Conservation (phyloP, 2,888 invertebrate genomes). For the Minunthozetes semirufus region DNA sequence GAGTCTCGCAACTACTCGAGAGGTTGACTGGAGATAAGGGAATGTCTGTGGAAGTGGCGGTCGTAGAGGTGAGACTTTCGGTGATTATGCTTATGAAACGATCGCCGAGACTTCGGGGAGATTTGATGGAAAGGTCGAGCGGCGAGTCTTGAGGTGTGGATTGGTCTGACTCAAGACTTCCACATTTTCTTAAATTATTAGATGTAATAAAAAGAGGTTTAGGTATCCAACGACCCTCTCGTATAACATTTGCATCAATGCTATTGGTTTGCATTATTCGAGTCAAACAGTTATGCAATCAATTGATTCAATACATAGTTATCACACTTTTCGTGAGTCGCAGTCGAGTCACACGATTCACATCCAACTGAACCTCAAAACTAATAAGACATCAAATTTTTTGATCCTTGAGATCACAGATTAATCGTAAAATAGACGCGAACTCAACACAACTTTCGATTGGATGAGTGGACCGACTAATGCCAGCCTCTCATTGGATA, state of each 20-base stretch:
- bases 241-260: slow-evolving; percentile 40
- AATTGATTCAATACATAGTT: background rate
- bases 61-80: slow-evolving; percentile 30
- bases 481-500: background rate
- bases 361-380: slow-evolving; percentile 7
- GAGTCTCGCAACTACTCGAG: slow-evolving; percentile 24
- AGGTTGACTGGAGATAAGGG: slow-evolving; percentile 38
- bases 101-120: slow-evolving; percentile 22
- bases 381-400: slow-evolving; percentile 23
- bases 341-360: slow-evolving; percentile 12
- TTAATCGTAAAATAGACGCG: slow-evolving; percentile 11
- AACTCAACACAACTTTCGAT: background rate
- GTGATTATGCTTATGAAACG: slow-evolving; percentile 25
- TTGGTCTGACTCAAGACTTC: slow-evolving; percentile 54
- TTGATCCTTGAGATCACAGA: slow-evolving; percentile 22
- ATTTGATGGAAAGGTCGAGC: slow-evolving; percentile 71
- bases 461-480: background rate
- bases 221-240: slow-evolving; percentile 45
- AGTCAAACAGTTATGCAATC: background rate
- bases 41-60: slow-evolving; percentile 35
- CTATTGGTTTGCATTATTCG: slow-evolving; percentile 8
- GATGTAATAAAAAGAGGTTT: slow-evolving; percentile 47
- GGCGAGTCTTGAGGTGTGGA: slow-evolving; percentile 70
- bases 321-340: background rate
- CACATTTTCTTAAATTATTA: slow-evolving; percentile 46